Percentiles rank a stretch among this genome's conserved stretches.
Conservation (phyloP, 2,797 vertebrate genomes). For the Ceryle rudis region DNA sequence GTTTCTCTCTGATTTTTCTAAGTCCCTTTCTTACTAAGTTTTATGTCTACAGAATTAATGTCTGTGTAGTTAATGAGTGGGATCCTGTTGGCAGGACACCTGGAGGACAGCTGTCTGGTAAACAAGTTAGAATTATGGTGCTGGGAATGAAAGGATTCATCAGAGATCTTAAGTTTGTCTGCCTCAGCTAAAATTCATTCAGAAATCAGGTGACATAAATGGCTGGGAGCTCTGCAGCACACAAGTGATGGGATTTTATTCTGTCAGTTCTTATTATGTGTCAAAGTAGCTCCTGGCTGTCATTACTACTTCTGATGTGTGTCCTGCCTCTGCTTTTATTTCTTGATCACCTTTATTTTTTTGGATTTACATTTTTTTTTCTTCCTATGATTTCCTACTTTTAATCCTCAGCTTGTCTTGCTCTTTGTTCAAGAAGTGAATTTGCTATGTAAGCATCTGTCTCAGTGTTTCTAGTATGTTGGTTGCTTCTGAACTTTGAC, state of each 20-base stretch:
- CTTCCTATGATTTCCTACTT: background rate
- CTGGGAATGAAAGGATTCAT: background rate
- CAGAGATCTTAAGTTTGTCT: background rate
- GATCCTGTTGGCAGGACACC: background rate
- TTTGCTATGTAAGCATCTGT: background rate
- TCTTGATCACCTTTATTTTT: background rate
- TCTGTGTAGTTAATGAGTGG: background rate
- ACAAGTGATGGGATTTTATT: background rate
- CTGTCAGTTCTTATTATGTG: background rate
- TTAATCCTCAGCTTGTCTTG: background rate
- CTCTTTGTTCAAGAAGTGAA: background rate
- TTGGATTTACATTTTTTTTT: background rate
- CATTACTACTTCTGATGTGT: background rate
- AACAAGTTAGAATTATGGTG: background rate
- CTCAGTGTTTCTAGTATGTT: background rate
- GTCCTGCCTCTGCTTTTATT: background rate
- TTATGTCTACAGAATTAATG: conserved; percentile 38
- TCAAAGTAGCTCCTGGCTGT: background rate
- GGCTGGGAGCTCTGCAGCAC: background rate
- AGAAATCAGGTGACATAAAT: background rate
- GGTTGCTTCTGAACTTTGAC: background rate
- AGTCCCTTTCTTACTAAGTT: conserved; percentile 72
- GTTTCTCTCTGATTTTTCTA: conserved; percentile 78
- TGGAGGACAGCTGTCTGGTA: background rate
- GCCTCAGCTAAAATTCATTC: background rate